phyloP scores from a whole-genome alignment of 2,797 vertebrate genomes.

The Chaetophractus vellerosus region DNA sequence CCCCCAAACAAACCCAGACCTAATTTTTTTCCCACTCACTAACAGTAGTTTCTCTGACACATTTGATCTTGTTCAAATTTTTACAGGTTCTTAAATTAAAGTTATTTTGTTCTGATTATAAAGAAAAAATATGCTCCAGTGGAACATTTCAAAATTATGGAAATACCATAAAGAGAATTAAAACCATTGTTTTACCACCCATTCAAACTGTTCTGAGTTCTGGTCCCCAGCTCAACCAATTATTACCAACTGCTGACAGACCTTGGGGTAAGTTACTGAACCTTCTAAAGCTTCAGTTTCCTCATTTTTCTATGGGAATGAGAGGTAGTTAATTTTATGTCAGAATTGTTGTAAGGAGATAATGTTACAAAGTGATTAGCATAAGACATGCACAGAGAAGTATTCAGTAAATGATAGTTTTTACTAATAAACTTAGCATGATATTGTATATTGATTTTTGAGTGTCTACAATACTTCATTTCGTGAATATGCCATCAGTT shows the following conservation, averaged over 20 bases:
- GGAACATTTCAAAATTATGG: slow-evolving; percentile 49
- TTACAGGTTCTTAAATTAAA: slow-evolving; percentile 26
- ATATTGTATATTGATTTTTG: not conserved
- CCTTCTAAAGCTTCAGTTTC: not conserved
- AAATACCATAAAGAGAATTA: not conserved
- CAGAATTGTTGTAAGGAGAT: not conserved
- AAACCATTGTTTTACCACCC: not conserved
- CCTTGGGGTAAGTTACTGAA: not conserved
- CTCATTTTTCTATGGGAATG: not conserved
- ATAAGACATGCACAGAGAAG: not conserved
- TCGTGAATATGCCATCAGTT: not conserved
- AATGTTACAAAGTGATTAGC: not conserved
- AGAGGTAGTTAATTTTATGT: not conserved
- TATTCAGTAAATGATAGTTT: not conserved
- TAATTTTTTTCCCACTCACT: not conserved
- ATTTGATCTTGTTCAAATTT: not conserved
- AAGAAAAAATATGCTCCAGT: not conserved
- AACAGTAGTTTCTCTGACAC: not conserved
- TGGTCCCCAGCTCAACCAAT: not conserved
- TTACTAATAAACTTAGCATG: not conserved
- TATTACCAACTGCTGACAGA: slow-evolving; percentile 3
- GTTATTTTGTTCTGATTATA: slow-evolving; percentile 36
- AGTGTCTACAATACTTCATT: not conserved
- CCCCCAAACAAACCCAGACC: not conserved
- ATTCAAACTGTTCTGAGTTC: not conserved